Evolutionary conservation across 2,797 vertebrate genomes (phyloP), one percentile per base, ranked within the genome.

Genomic region (Tragelaphus eurycerus): DNA sequence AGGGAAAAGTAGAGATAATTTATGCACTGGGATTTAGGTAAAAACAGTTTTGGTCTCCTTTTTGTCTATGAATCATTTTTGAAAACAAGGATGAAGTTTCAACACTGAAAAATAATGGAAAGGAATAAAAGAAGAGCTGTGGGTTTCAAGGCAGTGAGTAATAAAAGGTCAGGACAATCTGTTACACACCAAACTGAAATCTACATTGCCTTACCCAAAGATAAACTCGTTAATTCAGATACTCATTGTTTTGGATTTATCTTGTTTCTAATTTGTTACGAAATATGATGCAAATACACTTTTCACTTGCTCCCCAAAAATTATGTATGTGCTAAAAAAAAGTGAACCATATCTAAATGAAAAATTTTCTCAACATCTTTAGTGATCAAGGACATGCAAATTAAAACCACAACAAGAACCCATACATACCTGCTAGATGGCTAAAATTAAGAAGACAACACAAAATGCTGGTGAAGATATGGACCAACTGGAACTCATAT

Each of bases 231-330:
- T 25, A 25, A 83, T 83, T 81, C 1, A 82, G 17, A 81, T 11
- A 52, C 6, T 78, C 89, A 59, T 46, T 23, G 95, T 86, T 88
- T 95, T 67, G 87, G 34, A 89, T 29, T 87, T 27, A 93, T 64
- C 79, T 52, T 90, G 21, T 31, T 97, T 92, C 86, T 52, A 94
- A 79, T 67, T 84, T 86, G 11, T 54, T 90, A 92, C 46, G 89
- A 81, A 92, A 29, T 85, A 59, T 67, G n/a, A 82, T 34, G 0
- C 57, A 95, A 92, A 81, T 38, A 57, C 4, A 92, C 9, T 71
- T 71, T 81, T 90, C 34, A 85, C 54, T 60, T 74, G 74, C 48
- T 85, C n/a, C 27, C 60, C 82, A 71, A 48, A 79, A 86, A 76
- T 11, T 10, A 59, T 4, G 50, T 57, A 27, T 31, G 3, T 25